Evolutionary conservation across 2,797 vertebrate species (phyloP), one percentile per base, ranked within the genome.

Genomic region (Acridotheres tristis): DNA sequence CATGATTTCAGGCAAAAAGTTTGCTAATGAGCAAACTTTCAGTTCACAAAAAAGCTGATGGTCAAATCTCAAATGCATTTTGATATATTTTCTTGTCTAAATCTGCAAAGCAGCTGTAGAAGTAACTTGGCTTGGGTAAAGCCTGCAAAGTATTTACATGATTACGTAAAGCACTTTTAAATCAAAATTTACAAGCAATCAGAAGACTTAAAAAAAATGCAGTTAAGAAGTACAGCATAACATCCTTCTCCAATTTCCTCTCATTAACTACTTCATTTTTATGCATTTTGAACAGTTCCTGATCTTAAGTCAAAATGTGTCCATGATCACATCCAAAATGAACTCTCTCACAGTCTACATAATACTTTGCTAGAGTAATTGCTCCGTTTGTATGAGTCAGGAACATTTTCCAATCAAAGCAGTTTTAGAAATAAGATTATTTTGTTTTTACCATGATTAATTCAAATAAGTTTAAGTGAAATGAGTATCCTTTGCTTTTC

Each of bases 241-340:
- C 94, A 96, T 96, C 94, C 95, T 97, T 91, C 95, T 96, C 74
- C 91, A 97, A 96, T 97, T 96, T 97, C 92, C 96, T 63, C 82
- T 97, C 93, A 94, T 96, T 96, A 97, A 81, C 92, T 96, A 76
- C 95, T 96, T 96, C 95, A 96, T 86, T 96, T 94, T 96, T 93
- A 91, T 96, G 88, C 95, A 94, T 96, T 97, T 76, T 86, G 87
- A 94, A 84, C 82, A 97, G 94, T 94, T 95, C 93, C 94, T 95
- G 89, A 96, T 93, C 85, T 89, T 85, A 94, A 96, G 91, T 91
- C 85, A 96, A 91, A 96, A 93, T 78, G 47, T 92, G 89, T 93
- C 89, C 93, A 79, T 92, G 93, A 96, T 96, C 94, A 92, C 58
- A 96, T 93, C 62, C 69, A 92, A 92, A 96, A 82, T 90, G 89